These are phyloP conservation scores for Phoxinus dragarum DNA, from an alignment of 2,797 vertebrate species.

Conservation along the genomic window DNA sequence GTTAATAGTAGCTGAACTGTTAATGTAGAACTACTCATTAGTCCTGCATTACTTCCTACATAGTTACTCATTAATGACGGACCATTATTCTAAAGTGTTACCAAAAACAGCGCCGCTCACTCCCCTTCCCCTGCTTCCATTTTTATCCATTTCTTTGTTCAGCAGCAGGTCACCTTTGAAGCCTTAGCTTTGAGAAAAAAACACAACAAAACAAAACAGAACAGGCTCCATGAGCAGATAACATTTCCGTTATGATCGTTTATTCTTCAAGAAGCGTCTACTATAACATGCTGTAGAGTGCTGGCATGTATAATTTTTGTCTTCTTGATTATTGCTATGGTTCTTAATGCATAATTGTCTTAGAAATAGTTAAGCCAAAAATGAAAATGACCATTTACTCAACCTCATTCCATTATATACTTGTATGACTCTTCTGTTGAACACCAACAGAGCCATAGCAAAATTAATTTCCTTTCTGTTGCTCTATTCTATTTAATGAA, in stretches of 20 bases:
- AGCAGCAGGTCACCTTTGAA: constrained; percentile 56
- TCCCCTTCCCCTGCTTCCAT: constrained; percentile 42
- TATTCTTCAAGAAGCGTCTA: background rate
- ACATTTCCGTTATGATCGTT: constrained; percentile 22
- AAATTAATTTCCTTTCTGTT: background rate
- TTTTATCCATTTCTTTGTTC: constrained; percentile 58
- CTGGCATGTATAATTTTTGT: background rate
- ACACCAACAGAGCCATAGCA: background rate
- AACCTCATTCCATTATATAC: background rate
- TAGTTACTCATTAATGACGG: too few species aligned
- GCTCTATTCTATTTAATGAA: background rate
- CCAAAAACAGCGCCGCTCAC: constrained; percentile 30
- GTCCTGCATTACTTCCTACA: too few species aligned
- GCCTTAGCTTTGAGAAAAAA: constrained; percentile 38
- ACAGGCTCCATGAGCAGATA: constrained; percentile 18
- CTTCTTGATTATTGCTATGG: background rate
- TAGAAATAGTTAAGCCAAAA: background rate
- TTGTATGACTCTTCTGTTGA: background rate
- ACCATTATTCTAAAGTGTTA: too few species aligned
- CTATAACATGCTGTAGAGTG: background rate
- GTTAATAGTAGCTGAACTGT: too few species aligned
- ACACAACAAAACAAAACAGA: background rate
- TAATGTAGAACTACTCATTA: too few species aligned
- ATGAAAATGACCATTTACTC: background rate
- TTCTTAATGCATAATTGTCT: background rate